Evolutionary conservation across 2,888 invertebrate species (phyloP), one percentile per base, ranked within the genome.

Genomic region (Neelides folsomi): DNA sequence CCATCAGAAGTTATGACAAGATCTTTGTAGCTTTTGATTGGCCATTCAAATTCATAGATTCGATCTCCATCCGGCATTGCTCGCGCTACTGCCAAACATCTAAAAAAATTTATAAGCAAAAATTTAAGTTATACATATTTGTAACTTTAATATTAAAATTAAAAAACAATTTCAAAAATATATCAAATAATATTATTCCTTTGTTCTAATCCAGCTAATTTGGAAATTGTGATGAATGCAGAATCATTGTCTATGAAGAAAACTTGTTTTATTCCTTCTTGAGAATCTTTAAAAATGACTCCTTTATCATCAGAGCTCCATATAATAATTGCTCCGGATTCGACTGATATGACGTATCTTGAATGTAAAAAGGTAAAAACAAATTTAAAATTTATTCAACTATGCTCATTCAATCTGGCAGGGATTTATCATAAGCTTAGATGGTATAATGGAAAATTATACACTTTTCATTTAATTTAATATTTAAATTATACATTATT

Each of bases 281-380:
- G 89, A 66, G 86, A 84, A 65, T 87, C 84, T 70, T 87, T 85
- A 67, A 79, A 85, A 46, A 86, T 70, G 0, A 83, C 88, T 72
- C 82, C 78, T 49, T 71, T 66, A 57, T 83, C 79, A 1, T 81
- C 78, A 52, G 82, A 72, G 66, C 89, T 84, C 94, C 94, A 94
- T 55, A 93, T 79, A 0, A 94, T 73, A 36, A 94, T 77, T 67
- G 88, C 86, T 0, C 92, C 92, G 0, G 92, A 90, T 68, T 95
- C 95, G 0, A 89, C 86, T 0, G 92, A 88, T 12, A 92, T 77
- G 1, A 94, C 86, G 65, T 83, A 79, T 49, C 78, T 77, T 57
- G 52, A 68, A 63, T 43, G 15, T 43, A 19, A 13, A 43, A 43
- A 18, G 5, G n/a, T n/a, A 43, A 48, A 12, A 18, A 48, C 15